Conservation (phyloP, 2,113 vertebrate genomes). For the Platysteira castanea region DNA sequence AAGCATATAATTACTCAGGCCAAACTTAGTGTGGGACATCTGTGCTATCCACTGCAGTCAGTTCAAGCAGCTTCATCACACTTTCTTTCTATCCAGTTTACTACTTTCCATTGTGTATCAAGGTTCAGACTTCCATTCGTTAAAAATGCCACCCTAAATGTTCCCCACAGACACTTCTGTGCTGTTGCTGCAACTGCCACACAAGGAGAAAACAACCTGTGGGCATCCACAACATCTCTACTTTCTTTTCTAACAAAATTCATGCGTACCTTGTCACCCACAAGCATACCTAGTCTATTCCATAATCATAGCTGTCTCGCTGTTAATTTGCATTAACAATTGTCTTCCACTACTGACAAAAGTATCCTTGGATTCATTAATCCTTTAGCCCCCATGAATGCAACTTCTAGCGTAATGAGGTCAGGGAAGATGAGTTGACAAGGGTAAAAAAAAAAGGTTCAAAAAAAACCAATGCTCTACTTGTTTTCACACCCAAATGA, state of each 20-base stretch:
- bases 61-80: not conserved
- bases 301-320: not conserved
- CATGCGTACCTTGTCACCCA: not conserved
- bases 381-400: not conserved
- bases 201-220: not conserved
- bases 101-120: not conserved
- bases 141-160: not conserved
- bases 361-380: not conserved
- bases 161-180: not conserved
- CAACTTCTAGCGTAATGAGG: not conserved
- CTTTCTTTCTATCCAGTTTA: not conserved
- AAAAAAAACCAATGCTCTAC: fast-evolving
- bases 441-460: not conserved
- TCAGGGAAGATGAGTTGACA: not conserved
- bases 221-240: not conserved
- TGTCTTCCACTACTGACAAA: not conserved
- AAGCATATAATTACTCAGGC: not conserved
- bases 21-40: not conserved
- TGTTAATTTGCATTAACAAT: not conserved
- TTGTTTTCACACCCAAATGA: not conserved
- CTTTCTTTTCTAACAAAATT: not conserved
- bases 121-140: not conserved
- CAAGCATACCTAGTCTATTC: not conserved
- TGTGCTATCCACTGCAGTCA: not conserved
- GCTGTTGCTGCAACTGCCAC: not conserved